These are phyloP conservation scores for Keiferia lycopersicella DNA, from an alignment of 2,888 invertebrate genomes.

Conservation along the genomic window DNA sequence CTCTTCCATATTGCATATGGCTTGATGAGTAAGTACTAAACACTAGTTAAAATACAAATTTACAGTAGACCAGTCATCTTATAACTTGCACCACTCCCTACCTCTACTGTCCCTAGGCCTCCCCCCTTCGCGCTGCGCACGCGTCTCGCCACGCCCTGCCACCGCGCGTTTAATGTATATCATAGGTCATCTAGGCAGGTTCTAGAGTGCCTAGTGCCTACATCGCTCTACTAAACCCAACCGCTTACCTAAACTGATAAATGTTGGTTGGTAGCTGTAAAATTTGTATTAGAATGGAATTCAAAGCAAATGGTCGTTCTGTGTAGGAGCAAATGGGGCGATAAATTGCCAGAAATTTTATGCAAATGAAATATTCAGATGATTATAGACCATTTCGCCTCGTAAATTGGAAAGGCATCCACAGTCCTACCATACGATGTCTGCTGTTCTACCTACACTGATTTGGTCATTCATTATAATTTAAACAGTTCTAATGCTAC, in stretches of 20 bases:
- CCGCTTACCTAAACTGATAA: conserved; percentile 19
- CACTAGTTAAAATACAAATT: not conserved
- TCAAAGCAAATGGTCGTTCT: not conserved
- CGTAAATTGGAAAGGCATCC: too few species aligned
- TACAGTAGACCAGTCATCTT: not conserved
- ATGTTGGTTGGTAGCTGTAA: conserved; percentile 1
- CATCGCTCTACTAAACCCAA: conserved; percentile 11
- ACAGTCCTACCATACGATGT: too few species aligned
- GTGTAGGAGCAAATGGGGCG: not conserved
- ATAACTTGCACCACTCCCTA: conserved; percentile 41
- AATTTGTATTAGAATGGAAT: not conserved
- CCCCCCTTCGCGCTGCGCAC: conserved; percentile 52
- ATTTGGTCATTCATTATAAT: too few species aligned
- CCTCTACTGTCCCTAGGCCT: conserved; percentile 59
- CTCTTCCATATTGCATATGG: too few species aligned
- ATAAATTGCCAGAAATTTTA: not conserved
- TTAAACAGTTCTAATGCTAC: not conserved
- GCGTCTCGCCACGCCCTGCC: conserved; percentile 69
- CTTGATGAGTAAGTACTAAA: too few species aligned
- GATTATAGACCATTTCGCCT: too few species aligned
- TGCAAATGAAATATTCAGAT: too few species aligned
- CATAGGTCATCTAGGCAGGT: conserved; percentile 57
- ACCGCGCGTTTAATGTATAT: conserved; percentile 64
- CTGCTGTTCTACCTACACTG: too few species aligned
- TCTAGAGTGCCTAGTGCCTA: conserved; percentile 15